Evolutionary conservation across 2,888 invertebrate species (phyloP).

Genomic region (Halictus ligatus): DNA sequence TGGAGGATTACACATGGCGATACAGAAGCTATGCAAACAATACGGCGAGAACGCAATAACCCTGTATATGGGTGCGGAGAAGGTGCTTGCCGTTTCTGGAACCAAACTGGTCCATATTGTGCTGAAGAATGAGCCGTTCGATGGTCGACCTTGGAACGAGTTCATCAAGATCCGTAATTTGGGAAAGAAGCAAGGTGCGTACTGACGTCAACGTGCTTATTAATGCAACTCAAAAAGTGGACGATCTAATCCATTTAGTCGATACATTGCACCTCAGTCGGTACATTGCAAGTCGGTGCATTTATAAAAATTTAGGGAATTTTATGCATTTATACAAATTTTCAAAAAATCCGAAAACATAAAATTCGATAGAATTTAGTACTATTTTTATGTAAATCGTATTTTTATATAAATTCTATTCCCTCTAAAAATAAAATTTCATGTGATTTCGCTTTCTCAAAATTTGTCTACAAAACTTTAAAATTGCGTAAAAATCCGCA

Average conservation of each 20-base stretch:
- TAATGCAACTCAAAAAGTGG: background rate
- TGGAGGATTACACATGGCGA: constrained; percentile 77
- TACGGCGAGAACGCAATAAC: constrained; percentile 76
- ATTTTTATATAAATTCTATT: too few relatives aligned
- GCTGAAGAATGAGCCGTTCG: constrained; percentile 86
- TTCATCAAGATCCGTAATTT: constrained; percentile 88
- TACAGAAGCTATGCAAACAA: constrained; percentile 72
- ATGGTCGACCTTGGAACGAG: constrained; percentile 88
- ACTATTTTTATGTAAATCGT: too few relatives aligned
- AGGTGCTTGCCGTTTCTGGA: constrained; percentile 85
- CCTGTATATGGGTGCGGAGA: constrained; percentile 70
- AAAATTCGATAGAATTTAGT: too few relatives aligned
- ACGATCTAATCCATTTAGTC: background rate
- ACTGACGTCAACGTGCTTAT: background rate
- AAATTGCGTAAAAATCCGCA: too few relatives aligned
- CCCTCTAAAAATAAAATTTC: too few relatives aligned
- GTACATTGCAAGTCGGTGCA: too few relatives aligned
- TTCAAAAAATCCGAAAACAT: too few relatives aligned
- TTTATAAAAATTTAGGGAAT: too few relatives aligned
- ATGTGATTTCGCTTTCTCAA: too few relatives aligned
- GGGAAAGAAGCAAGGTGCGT: constrained; percentile 86
- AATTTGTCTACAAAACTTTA: too few relatives aligned
- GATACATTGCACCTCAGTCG: too few relatives aligned
- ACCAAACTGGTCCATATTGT: constrained; percentile 85
- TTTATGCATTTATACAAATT: too few relatives aligned